Evolutionary conservation across 2,888 invertebrate genomes (phyloP).

Genomic region (Acronicta alni): DNA sequence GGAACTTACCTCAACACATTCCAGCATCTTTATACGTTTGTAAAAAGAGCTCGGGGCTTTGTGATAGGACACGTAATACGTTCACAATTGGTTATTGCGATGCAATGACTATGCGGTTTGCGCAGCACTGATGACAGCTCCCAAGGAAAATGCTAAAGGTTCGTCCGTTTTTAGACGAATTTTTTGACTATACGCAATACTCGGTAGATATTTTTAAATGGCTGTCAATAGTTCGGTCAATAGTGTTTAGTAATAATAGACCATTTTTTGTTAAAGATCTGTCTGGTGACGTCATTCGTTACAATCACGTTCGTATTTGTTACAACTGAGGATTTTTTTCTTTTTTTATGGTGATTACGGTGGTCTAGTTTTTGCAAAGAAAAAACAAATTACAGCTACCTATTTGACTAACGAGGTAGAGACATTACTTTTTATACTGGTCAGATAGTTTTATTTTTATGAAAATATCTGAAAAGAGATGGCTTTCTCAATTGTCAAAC

Average conservation of each 20-base stretch:
- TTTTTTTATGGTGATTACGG: constrained; percentile 3
- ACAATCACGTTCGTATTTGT: constrained; percentile 26
- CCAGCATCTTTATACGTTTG: constrained; percentile 60
- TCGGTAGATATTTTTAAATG: constrained; percentile 41
- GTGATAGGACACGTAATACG: constrained; percentile 87
- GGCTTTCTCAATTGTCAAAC: background rate
- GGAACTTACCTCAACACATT: constrained; percentile 32
- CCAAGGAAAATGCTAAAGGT: constrained; percentile 75
- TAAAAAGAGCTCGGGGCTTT: constrained; percentile 79
- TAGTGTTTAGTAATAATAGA: constrained; percentile 34
- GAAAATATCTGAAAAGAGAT: background rate
- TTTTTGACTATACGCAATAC: constrained; percentile 40
- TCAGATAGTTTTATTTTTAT: background rate
- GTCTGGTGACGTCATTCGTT: constrained; percentile 24
- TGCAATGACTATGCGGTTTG: constrained; percentile 88
- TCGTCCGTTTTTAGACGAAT: constrained; percentile 58
- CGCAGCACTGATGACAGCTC: constrained; percentile 70
- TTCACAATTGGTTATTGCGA: constrained; percentile 89
- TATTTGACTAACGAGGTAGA: constrained; percentile 11
- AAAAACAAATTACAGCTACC: constrained; percentile 5
- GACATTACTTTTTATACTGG: background rate
- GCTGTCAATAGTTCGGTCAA: constrained; percentile 31
- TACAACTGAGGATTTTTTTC: constrained; percentile 18
- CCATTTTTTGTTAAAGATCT: constrained; percentile 13
- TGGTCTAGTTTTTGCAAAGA: constrained; percentile 1